These are phyloP conservation scores for Dioctria rufipes DNA, from an alignment of 2,888 invertebrate genomes.

Conservation along the genomic window DNA sequence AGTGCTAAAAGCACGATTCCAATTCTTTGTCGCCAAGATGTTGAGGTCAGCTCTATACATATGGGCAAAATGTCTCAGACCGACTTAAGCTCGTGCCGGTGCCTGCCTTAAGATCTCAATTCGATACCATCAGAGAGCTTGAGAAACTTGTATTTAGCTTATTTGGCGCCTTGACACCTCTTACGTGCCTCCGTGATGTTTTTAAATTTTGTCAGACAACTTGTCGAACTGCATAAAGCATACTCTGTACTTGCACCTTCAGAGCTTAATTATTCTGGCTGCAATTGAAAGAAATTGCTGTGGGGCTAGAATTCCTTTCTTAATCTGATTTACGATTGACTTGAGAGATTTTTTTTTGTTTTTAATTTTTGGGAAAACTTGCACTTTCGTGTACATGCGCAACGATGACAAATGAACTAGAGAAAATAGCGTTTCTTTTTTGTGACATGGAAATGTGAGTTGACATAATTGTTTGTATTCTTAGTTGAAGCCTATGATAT, in stretches of 20 bases:
- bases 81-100: neutral
- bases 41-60: conserved; percentile 42
- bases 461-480: no score
- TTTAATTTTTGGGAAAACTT: no score
- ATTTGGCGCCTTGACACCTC: conserved; percentile 42
- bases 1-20: neutral
- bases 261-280: conserved; percentile 10
- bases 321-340: no score
- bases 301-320: neutral
- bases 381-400: no score
- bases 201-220: conserved; percentile 28
- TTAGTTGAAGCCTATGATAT: no score
- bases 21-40: neutral
- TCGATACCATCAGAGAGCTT: neutral
- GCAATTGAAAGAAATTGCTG: conserved; percentile 4
- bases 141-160: conserved; percentile 20
- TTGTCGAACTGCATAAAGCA: neutral
- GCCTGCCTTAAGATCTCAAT: neutral
- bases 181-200: conserved; percentile 47
- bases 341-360: no score
- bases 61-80: conserved; percentile 23
- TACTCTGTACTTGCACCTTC: neutral
- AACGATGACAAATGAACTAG: no score
- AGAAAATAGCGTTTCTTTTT: no score
- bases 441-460: no score